phyloP scores from a whole-genome alignment of 2,797 vertebrate species.

The Acanthurus tractus region DNA sequence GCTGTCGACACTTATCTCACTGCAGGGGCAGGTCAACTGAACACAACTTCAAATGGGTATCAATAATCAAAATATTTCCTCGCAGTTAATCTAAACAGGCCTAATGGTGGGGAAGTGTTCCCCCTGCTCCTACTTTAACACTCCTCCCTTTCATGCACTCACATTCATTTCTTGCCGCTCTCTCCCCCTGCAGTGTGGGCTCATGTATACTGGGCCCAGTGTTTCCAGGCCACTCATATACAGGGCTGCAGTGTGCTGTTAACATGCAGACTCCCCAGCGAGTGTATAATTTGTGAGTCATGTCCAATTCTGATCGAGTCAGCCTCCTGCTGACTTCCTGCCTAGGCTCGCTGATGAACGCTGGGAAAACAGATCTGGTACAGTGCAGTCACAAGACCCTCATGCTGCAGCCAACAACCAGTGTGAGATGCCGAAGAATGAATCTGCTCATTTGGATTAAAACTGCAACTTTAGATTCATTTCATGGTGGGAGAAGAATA shows the following conservation, averaged over 20 bases:
- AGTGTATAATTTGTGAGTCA: conserved; percentile 75
- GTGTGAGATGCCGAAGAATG: conserved; percentile 10
- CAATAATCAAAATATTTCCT: conserved; percentile 70
- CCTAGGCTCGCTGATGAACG: conserved; percentile 36
- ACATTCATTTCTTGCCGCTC: conserved; percentile 48
- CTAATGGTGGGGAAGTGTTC: conserved; percentile 29
- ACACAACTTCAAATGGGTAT: conserved; percentile 55
- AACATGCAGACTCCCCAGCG: conserved; percentile 65
- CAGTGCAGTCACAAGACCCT: conserved; percentile 51
- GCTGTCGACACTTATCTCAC: conserved; percentile 58
- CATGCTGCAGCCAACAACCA: conserved; percentile 24
- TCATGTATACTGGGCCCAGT: conserved; percentile 64
- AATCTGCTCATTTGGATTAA: conserved; percentile 19
- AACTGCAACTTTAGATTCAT: conserved; percentile 8
- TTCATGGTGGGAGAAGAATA: not conserved
- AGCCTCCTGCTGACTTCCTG: conserved; percentile 75
- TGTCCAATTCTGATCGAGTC: conserved; percentile 71
- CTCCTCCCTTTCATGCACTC: conserved; percentile 61
- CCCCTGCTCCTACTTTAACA: conserved; percentile 57
- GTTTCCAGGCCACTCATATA: conserved; percentile 60
- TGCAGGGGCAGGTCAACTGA: conserved; percentile 50
- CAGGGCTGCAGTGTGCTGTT: conserved; percentile 68
- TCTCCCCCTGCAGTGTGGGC: conserved; percentile 58
- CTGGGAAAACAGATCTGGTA: conserved; percentile 53
- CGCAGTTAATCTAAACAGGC: conserved; percentile 50